Percentiles rank a stretch among this genome's conserved stretches.
These are phyloP conservation scores for Iguana delicatissima DNA, from an alignment of 2,797 vertebrate genomes.

Conservation along the genomic window DNA sequence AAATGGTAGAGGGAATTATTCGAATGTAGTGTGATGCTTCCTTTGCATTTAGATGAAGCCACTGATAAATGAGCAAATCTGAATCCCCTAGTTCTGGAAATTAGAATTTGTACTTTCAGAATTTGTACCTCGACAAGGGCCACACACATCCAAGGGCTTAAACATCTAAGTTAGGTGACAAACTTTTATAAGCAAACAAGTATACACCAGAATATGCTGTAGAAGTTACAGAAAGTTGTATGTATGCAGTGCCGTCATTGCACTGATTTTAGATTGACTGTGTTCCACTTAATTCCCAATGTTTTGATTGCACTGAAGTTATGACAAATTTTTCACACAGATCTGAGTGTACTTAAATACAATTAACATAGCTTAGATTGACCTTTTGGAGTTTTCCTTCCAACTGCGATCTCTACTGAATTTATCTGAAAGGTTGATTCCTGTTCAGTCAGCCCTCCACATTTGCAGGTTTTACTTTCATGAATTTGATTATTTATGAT, in stretches of 20 bases:
- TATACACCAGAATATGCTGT: background rate
- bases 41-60: no score
- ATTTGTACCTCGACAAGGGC: background rate
- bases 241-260: background rate
- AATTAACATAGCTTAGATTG: background rate
- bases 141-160: background rate
- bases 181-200: background rate
- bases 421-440: background rate
- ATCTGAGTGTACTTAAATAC: no score
- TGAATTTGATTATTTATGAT: no score
- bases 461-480: no score
- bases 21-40: no score
- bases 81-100: no score
- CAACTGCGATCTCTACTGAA: background rate
- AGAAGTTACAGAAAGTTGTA: background rate
- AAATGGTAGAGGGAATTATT: no score
- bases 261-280: background rate
- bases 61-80: no score
- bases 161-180: background rate
- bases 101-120: background rate
- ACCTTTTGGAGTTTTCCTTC: background rate
- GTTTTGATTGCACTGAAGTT: background rate
- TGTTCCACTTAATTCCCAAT: background rate
- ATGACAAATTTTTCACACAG: background rate
- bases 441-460: no score